phyloP scores from a whole-genome alignment of 2,113 vertebrate genomes.

The Amblyopsis rosae region DNA sequence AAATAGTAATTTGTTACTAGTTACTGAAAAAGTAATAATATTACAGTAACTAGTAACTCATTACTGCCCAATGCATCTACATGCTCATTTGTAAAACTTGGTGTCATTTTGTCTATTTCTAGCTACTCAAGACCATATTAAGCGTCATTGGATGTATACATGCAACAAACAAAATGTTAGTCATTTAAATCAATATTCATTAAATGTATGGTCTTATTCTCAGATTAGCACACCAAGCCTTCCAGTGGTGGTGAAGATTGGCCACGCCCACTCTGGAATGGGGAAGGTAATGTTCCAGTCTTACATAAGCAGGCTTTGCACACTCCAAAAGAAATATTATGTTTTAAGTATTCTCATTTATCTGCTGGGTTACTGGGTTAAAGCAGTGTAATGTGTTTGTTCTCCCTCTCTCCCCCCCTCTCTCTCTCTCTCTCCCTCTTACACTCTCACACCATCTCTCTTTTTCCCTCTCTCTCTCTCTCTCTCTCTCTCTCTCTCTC shows the following conservation, averaged over 20 bases:
- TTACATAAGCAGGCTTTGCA: not conserved
- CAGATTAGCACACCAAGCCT: constrained; percentile 94
- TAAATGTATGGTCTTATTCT: constrained; percentile 34
- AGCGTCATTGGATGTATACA: too few species aligned
- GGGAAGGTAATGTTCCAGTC: constrained; percentile 85
- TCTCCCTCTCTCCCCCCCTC: constrained; percentile 18
- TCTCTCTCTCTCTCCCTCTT: not conserved
- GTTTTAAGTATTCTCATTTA: too few species aligned
- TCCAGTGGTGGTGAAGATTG: constrained; percentile 98
- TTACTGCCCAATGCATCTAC: too few species aligned
- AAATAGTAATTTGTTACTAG: too few species aligned
- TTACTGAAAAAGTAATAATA: too few species aligned
- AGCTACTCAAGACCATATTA: too few species aligned
- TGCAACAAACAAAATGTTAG: not conserved
- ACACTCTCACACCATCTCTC: too few species aligned
- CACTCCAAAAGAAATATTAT: too few species aligned
- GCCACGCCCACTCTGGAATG: constrained; percentile 98
- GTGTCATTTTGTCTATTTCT: not conserved
- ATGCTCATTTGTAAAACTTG: too few species aligned
- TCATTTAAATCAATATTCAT: constrained; percentile 5
- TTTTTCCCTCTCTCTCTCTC: not conserved
- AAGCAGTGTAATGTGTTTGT: not conserved
- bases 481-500: not conserved
- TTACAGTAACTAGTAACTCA: too few species aligned
- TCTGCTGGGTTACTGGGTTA: too few species aligned